Evolutionary conservation across 2,797 vertebrate genomes (phyloP), one percentile per base, ranked within the genome.

Genomic region (Pangasius larnaudii): DNA sequence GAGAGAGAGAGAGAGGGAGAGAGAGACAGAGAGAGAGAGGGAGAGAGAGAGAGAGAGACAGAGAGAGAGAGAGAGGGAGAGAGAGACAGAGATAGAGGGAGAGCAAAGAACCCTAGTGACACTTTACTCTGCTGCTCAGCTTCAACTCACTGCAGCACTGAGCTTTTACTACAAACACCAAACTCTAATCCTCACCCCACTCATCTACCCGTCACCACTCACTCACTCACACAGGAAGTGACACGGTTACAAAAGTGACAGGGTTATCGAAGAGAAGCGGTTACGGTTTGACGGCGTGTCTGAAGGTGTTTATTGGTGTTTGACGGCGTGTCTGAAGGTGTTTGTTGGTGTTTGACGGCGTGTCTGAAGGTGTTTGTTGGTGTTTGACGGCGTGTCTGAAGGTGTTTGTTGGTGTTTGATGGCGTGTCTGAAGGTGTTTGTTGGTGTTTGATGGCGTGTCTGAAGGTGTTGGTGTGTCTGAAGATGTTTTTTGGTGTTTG

Each of bases 101-200:
- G 67, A 69, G 1, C 2, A 16, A 24, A 42, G 39, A 83, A 18
- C 85, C 85, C 84, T 92, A 92, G 93, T 95, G 92, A 94, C 91
- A 92, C 91, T 87, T 92, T 92, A 88, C 84, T 56, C 92, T 86
- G 86, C 92, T 92, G 92, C 91, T 85, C 53, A 39, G 79, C 79
- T 81, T 36, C 88, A 93, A 89, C 80, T 91, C 89, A 93, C 93
- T 91, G 39, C 56, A 67, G 65, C 30, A 67, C n/a, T 33, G 30
- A 67, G 30, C n/a, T 65, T 65, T 30, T 3, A 30, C 59, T 61
- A 61, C 24, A 61, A 58, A 59, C 58, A 59, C 22, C 56, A 58
- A 61, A 27, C 58, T 63, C 24, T 65, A 19, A 18, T 19, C 0
- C 67, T 33, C 46, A 36, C 16, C 3, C 8, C 8, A 19, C 39